A percentile compares a stretch with the other conserved stretches of the same genome.
Evolutionary conservation across 2,113 vertebrate species (phyloP).

Genomic region (Cephalophus harveyi): DNA sequence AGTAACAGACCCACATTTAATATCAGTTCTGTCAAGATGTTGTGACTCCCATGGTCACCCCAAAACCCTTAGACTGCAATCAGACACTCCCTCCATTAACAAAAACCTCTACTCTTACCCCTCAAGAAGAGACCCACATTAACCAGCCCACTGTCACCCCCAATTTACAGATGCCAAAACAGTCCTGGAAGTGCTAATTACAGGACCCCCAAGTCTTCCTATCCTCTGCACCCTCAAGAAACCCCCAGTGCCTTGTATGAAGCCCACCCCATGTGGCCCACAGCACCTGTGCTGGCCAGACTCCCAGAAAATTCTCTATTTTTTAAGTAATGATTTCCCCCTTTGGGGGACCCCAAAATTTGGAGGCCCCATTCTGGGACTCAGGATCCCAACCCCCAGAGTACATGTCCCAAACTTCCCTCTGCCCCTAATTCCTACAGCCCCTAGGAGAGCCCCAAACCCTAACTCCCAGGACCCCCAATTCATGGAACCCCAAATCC

Average conservation of each 20-base stretch:
- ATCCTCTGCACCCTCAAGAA: slow-evolving; percentile 54
- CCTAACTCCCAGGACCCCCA: slow-evolving; percentile 22
- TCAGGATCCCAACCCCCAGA: slow-evolving; percentile 47
- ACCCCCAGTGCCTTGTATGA: slow-evolving; percentile 75
- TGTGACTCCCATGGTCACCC: slow-evolving; percentile 30
- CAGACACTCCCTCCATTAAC: slow-evolving; percentile 42
- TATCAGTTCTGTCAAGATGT: slow-evolving; percentile 30
- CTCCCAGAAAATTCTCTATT: slow-evolving; percentile 74
- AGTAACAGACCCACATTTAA: slow-evolving; percentile 21
- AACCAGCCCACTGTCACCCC: slow-evolving; percentile 19
- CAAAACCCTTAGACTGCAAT: not conserved
- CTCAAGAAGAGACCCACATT: slow-evolving; percentile 47
- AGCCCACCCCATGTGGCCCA: slow-evolving; percentile 62
- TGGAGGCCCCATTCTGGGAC: slow-evolving; percentile 52
- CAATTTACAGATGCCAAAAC: slow-evolving; percentile 65
- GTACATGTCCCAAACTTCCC: slow-evolving; percentile 17
- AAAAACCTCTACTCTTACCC: not conserved
- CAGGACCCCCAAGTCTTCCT: slow-evolving; percentile 69
- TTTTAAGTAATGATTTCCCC: slow-evolving; percentile 65
- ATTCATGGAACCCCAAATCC: slow-evolving; percentile 50
- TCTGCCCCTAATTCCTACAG: not conserved
- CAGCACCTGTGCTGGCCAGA: slow-evolving; percentile 60
- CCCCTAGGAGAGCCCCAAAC: slow-evolving; percentile 19
- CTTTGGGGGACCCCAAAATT: slow-evolving; percentile 64
- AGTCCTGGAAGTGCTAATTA: slow-evolving; percentile 69